Conservation (phyloP, 2,888 invertebrate species). For the Hirudinaria manillensis region DNA sequence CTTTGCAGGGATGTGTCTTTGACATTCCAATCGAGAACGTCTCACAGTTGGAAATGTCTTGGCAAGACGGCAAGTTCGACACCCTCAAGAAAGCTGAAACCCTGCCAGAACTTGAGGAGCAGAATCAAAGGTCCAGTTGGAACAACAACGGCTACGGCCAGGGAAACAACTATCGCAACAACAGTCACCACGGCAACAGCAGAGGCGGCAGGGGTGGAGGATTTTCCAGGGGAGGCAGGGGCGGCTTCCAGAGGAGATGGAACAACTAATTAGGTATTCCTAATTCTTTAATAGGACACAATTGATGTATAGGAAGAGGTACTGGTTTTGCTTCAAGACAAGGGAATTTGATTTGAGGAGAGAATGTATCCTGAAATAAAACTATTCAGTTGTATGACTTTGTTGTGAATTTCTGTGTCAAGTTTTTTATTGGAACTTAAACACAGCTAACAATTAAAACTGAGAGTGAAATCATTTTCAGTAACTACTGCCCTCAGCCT, state of each 20-base stretch:
- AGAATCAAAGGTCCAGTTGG: slow-evolving; percentile 1
- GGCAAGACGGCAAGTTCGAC: slow-evolving; percentile 45
- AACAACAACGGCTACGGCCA: background rate
- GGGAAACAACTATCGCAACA: slow-evolving; percentile 8
- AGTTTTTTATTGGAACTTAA: no score
- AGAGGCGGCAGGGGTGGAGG: slow-evolving; percentile 1
- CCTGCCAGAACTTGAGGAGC: slow-evolving; percentile 45
- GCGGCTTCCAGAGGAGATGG: background rate
- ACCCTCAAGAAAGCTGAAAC: slow-evolving; percentile 44
- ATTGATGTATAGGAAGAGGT: background rate
- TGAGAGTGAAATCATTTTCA: no score
- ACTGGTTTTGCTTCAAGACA: background rate
- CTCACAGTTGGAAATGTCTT: slow-evolving; percentile 40
- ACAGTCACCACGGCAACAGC: slow-evolving; percentile 1
- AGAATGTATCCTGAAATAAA: no score
- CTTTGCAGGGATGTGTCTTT: slow-evolving; percentile 46
- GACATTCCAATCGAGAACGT: slow-evolving; percentile 46
- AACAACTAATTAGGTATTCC: background rate
- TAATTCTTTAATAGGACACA: no score
- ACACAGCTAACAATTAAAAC: no score
- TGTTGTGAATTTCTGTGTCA: no score
- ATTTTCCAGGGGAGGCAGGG: background rate
- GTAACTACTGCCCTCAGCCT: no score
- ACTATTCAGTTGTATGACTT: no score
- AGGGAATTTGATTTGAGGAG: background rate